Evolutionary conservation across 1,140 invertebrate genomes (phyloP), one percentile per base, ranked within the genome.

Genomic region (Adelges cooleyi): DNA sequence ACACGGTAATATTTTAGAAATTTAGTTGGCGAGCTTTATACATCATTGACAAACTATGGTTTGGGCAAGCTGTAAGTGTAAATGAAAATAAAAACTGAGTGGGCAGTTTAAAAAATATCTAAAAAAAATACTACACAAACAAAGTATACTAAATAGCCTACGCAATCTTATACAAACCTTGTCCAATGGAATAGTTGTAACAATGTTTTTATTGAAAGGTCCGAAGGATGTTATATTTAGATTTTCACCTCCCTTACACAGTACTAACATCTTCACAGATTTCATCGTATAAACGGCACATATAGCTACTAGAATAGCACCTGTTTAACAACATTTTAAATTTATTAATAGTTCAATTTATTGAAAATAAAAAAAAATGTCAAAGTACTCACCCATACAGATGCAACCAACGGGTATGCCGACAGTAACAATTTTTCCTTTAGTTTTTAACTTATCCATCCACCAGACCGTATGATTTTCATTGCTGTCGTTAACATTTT

Each of bases 351-450:
- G n/a, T n/a, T n/a, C n/a, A n/a, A n/a, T n/a, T n/a, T n/a, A n/a
- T n/a, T n/a, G n/a, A n/a, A n/a, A n/a, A n/a, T n/a, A n/a, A n/a
- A n/a, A n/a, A n/a, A n/a, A n/a, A n/a, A n/a, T n/a, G n/a, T n/a
- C n/a, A n/a, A n/a, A n/a, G n/a, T n/a, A n/a, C 54, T 62, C n/a
- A 62, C 56, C 56, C 56, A 62, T 62, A n/a, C 40, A 46, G 6
- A 62, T 18, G 10, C 56, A 62, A 5, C 17, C 56, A 6, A 62
- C 10, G 2, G 56, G 56, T 44, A 62, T 27, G 9, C 56, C 56
- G 4, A 62, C 5, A 8, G 56, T 62, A 2, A 46, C 5, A 6
- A 48, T 18, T 46, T 62, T 62, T 22, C 56, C 56, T 33, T n/a
- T 29, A 10, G 56, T 20, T 62, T 48, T 46, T 8, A 62, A 15